Evolutionary conservation across 2,797 vertebrate species (phyloP), one percentile per base, ranked within the genome.

Genomic region (Pseudopleuronectes americanus): DNA sequence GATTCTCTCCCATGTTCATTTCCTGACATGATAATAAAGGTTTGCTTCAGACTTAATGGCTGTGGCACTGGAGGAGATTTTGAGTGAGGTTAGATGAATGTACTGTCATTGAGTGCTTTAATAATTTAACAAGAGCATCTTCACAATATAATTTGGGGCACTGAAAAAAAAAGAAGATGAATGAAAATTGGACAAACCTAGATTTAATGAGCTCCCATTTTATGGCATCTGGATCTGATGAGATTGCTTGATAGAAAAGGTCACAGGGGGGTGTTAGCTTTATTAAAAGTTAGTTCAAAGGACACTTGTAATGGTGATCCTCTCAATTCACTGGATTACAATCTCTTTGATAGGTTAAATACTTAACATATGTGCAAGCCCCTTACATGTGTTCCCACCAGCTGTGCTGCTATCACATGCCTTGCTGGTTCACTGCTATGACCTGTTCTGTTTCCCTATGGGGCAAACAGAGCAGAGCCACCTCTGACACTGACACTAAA

Each of bases 321-420:
- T 64, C 77, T 88, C 73, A 67, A 66, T 84, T 84, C 56, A 8
- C 14, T 21, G 75, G 77, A 88, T 87, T 80, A 80, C 64, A 57
- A 79, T 79, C 78, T 89, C 77, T 89, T 80, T 90, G 85, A 87
- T 89, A 86, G 74, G 62, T 76, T 69, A 84, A 90, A 91, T 84
- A 71, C 62, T 52, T 53, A 84, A 86, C 90, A 90, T 65, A 68
- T 89, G 90, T 87, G 81, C 74, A 31, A 54, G 64, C 59, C 63
- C 52, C 63, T 65, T 71, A 70, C 83, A 87, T 68, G 83, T 79
- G 80, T 83, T 78, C 74, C 74, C 77, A 80, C 63, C 84, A 83
- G 84, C 83, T 80, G 81, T 23, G 81, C 68, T 28, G 76, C 70
- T 64, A 81, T 81, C 80, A 57, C 76, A 78, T 64, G 72, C 71